These are phyloP conservation scores for Natrix natrix DNA, from an alignment of 2,797 vertebrate species.

Conservation along the genomic window DNA sequence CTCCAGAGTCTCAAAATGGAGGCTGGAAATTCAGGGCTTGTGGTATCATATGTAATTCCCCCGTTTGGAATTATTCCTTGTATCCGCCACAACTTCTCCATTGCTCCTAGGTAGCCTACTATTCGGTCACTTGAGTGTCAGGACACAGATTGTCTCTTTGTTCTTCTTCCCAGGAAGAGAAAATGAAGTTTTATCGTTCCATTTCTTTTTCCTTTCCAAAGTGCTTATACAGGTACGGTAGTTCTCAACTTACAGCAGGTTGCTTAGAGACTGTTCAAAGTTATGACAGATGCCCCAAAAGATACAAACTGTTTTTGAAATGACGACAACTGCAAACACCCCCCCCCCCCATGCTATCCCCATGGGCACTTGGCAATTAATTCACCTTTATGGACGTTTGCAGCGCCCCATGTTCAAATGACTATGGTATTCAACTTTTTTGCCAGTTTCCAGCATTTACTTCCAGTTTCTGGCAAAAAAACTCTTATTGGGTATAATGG, in stretches of 20 bases:
- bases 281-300: background rate
- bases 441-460: background rate
- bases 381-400: background rate
- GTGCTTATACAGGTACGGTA: background rate
- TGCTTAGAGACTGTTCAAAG: background rate
- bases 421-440: background rate
- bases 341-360: fast-evolving
- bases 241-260: background rate
- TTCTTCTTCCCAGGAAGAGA: background rate
- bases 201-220: background rate
- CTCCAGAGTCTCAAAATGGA: background rate
- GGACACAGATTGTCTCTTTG: background rate
- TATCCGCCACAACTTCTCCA: background rate
- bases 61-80: background rate
- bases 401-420: background rate
- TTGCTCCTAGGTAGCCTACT: background rate
- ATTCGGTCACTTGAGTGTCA: background rate
- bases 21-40: background rate
- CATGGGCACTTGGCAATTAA: background rate
- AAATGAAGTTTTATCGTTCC: background rate
- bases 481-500: background rate
- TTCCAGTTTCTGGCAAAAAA: background rate
- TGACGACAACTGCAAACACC: background rate
- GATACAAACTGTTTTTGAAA: background rate
- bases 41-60: background rate